A percentile compares a stretch with the other conserved stretches of the same genome.
Evolutionary conservation across 2,797 vertebrate species (phyloP).

Genomic region (Pseudochromis fuscus): DNA sequence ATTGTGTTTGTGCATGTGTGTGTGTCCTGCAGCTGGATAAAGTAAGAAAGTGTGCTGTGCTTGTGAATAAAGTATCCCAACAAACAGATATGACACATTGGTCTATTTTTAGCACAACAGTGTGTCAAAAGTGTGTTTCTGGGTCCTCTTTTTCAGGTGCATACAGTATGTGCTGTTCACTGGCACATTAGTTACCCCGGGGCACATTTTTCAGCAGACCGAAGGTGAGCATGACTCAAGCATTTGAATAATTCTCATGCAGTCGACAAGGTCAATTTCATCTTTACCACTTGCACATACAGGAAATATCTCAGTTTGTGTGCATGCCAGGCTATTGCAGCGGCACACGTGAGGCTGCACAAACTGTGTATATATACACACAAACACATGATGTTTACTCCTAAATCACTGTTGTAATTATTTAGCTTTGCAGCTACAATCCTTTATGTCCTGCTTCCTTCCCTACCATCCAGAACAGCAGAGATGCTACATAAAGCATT

Average conservation of each 20-base stretch:
- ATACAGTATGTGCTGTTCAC: slow-evolving; percentile 18
- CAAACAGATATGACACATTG: slow-evolving; percentile 28
- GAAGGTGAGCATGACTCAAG: slow-evolving; percentile 58
- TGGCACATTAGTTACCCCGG: slow-evolving; percentile 46
- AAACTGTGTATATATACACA: background rate
- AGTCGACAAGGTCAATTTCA: slow-evolving; percentile 48
- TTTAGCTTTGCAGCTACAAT: too few relatives aligned
- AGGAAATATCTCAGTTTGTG: slow-evolving; percentile 7
- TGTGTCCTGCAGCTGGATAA: slow-evolving; percentile 19
- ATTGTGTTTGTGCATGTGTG: slow-evolving; percentile 12
- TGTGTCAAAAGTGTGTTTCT: slow-evolving; percentile 43
- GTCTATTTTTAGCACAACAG: slow-evolving; percentile 63
- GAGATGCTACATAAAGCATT: slow-evolving; percentile 21
- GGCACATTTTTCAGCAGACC: slow-evolving; percentile 41
- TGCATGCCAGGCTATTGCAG: background rate
- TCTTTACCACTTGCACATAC: slow-evolving; percentile 14
- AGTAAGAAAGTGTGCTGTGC: slow-evolving; percentile 7
- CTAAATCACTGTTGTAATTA: background rate
- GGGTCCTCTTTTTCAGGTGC: slow-evolving; percentile 43
- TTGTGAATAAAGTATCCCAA: slow-evolving; percentile 25
- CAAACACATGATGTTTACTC: background rate
- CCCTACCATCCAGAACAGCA: slow-evolving; percentile 27
- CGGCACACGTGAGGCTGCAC: background rate
- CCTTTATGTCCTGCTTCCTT: too few relatives aligned
- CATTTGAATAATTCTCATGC: slow-evolving; percentile 46